These are phyloP conservation scores for Acrocephalus scirpaceus DNA, from an alignment of 2,797 vertebrate genomes.

Conservation along the genomic window DNA sequence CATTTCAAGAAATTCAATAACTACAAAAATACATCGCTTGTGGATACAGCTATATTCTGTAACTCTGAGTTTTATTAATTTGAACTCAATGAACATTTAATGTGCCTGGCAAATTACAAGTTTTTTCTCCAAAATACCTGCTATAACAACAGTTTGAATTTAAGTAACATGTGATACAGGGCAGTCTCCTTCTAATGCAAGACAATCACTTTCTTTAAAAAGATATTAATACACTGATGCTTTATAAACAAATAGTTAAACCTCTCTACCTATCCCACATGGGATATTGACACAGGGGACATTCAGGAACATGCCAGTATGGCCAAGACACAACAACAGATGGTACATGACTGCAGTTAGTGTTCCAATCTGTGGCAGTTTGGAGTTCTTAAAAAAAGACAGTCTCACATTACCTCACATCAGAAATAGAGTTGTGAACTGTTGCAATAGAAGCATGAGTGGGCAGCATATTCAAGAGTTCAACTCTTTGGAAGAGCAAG, in stretches of 20 bases:
- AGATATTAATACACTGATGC: neutral
- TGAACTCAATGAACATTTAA: neutral
- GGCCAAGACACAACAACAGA: slow-evolving; percentile 12
- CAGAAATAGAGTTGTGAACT: neutral
- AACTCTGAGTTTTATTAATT: neutral
- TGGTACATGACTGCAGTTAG: neutral
- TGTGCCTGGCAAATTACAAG: neutral
- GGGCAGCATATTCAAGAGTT: neutral
- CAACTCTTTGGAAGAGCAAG: neutral
- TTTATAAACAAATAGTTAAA: neutral
- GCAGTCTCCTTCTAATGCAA: neutral
- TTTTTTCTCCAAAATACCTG: neutral
- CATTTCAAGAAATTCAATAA: neutral
- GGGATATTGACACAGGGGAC: neutral
- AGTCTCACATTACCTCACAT: neutral
- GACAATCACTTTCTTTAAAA: neutral
- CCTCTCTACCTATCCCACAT: neutral
- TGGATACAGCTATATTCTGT: neutral
- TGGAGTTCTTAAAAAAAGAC: neutral
- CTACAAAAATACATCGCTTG: neutral
- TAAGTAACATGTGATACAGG: neutral
- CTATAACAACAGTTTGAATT: neutral
- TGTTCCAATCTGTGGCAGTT: neutral
- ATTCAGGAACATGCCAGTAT: neutral
- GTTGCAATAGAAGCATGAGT: neutral